phyloP scores from a whole-genome alignment of 1,140 invertebrate species.

The Streblospio benedicti region DNA sequence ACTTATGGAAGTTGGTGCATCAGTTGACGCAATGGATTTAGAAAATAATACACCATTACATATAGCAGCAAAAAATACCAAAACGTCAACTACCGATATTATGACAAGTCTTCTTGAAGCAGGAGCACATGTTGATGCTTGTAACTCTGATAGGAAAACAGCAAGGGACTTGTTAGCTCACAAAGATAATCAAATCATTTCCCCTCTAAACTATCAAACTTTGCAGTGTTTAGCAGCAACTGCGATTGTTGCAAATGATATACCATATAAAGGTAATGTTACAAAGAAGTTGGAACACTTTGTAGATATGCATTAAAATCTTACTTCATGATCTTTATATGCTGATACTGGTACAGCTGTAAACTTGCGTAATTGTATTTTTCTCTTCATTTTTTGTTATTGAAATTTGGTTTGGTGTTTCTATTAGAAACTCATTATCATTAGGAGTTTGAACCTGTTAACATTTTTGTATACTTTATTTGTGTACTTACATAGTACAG shows the following conservation, averaged over 20 bases:
- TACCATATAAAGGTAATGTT: neutral
- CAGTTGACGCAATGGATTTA: constrained; percentile 57
- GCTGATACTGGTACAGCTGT: too few relatives aligned
- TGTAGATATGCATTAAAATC: constrained; percentile 9
- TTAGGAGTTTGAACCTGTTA: too few relatives aligned
- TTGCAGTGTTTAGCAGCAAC: constrained; percentile 9
- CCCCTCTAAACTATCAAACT: constrained; percentile 4
- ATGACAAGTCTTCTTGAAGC: constrained; percentile 61
- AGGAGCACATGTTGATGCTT: constrained; percentile 79
- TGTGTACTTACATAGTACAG: too few relatives aligned
- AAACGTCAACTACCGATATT: constrained; percentile 51
- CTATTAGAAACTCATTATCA: too few relatives aligned
- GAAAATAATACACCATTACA: constrained; percentile 78
- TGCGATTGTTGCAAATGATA: neutral
- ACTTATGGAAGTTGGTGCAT: constrained; percentile 71
- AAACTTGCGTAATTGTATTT: too few relatives aligned
- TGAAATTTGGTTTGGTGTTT: too few relatives aligned
- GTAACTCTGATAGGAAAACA: constrained; percentile 69
- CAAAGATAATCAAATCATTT: too few relatives aligned
- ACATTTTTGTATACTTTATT: too few relatives aligned
- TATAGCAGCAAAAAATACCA: constrained; percentile 56
- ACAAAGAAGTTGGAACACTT: constrained; percentile 1
- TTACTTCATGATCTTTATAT: too few relatives aligned
- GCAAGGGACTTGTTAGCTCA: constrained; percentile 64
- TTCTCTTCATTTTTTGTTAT: too few relatives aligned